Conservation (phyloP, 2,797 vertebrate species). For the Karalla daura region DNA sequence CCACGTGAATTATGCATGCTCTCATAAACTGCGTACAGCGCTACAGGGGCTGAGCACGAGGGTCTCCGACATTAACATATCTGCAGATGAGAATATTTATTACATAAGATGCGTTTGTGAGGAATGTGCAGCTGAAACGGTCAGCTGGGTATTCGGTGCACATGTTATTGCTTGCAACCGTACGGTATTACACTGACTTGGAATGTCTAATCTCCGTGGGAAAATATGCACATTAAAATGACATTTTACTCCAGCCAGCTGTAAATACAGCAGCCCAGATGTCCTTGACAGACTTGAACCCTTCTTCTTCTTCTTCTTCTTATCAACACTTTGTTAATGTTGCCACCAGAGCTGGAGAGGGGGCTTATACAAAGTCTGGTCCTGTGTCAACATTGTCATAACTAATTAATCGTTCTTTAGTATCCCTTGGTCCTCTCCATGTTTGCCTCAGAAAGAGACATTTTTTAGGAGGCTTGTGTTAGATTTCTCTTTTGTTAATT, state of each 20-base stretch:
- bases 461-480: neutral
- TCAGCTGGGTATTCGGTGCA: conserved; percentile 32
- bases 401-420: conserved; percentile 3
- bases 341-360: conserved; percentile 15
- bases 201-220: conserved; percentile 17
- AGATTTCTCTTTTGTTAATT: neutral
- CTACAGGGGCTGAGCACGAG: conserved; percentile 47
- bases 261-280: conserved; percentile 28
- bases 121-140: conserved; percentile 33
- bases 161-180: conserved; percentile 21
- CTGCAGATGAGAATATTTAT: conserved; percentile 50
- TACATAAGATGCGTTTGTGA: conserved; percentile 38
- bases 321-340: conserved; percentile 28
- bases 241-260: conserved; percentile 24
- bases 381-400: conserved; percentile 42
- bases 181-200: conserved; percentile 32
- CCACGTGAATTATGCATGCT: conserved; percentile 72
- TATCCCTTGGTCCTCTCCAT: neutral
- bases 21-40: conserved; percentile 58
- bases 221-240: conserved; percentile 40
- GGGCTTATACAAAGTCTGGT: conserved; percentile 19
- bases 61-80: conserved; percentile 60
- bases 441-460: conserved; percentile 18
- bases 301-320: conserved; percentile 14
- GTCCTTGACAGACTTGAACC: neutral